Conservation (phyloP, 2,113 vertebrate genomes). For the Nesoenas mayeri region DNA sequence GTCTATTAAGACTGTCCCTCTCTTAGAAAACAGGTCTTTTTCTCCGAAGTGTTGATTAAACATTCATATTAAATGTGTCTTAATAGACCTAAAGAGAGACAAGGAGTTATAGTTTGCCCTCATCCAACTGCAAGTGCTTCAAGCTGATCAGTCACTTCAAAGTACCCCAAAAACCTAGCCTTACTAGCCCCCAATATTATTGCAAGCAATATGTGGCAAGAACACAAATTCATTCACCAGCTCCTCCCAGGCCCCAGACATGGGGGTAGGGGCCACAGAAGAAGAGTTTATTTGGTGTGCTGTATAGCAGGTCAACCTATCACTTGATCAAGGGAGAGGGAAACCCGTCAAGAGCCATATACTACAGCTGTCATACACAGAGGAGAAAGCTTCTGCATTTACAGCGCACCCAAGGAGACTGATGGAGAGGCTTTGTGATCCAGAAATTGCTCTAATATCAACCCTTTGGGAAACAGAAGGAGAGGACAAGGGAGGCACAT, state of each 20-base stretch:
- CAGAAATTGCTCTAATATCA: background rate
- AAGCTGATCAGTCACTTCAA: background rate
- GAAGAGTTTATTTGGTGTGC: background rate
- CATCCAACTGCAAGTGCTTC: accelerated
- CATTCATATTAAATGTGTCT: background rate
- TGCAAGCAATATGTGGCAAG: accelerated
- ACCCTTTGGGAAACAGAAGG: background rate
- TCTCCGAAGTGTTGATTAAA: background rate
- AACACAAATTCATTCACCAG: background rate
- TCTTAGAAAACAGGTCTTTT: background rate
- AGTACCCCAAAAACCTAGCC: background rate
- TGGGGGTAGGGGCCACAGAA: background rate
- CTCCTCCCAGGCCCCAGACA: background rate
- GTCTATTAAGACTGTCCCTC: background rate
- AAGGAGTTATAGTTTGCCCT: background rate
- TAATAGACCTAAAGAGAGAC: background rate
- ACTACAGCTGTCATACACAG: background rate
- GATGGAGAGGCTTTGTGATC: background rate
- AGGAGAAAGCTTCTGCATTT: background rate
- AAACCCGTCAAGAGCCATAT: background rate
- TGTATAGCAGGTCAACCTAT: background rate
- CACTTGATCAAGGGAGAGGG: background rate
- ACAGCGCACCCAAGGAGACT: accelerated
- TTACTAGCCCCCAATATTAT: background rate
- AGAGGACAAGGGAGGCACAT: background rate